Percentiles rank a stretch among this genome's conserved stretches.
Evolutionary conservation across 2,888 invertebrate species (phyloP).

Genomic region (Ischnura elegans): DNA sequence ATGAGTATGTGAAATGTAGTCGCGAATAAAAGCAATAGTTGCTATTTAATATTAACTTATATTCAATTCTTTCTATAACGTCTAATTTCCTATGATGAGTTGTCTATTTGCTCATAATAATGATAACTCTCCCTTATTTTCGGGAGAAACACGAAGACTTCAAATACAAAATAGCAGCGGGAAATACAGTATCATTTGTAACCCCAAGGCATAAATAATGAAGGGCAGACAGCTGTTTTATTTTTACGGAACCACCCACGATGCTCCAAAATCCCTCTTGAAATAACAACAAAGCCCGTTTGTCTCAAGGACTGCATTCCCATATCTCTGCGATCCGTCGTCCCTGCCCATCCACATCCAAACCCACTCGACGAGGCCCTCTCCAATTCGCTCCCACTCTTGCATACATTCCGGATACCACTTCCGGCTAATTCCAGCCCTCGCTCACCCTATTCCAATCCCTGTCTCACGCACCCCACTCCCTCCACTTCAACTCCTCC

Average conservation of each 20-base stretch:
- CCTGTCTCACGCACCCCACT: not conserved
- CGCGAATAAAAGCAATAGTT: no score
- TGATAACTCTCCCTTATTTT: no score
- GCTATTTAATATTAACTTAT: no score
- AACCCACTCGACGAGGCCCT: not conserved
- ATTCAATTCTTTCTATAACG: no score
- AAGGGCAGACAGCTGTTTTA: not conserved
- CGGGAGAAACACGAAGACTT: no score
- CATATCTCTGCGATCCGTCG: not conserved
- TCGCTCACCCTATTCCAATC: not conserved
- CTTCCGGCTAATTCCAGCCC: slow-evolving; percentile 23
- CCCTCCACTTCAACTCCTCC: not conserved
- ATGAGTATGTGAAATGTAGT: no score
- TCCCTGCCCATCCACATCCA: not conserved
- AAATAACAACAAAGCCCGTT: slow-evolving; percentile 6
- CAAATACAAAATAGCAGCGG: no score
- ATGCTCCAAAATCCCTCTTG: not conserved
- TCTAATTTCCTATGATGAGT: no score
- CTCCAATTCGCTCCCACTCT: not conserved
- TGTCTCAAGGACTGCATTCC: not conserved
- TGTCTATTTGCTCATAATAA: no score
- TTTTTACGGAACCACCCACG: not conserved
- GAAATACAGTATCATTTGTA: no score
- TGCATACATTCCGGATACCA: slow-evolving; percentile 22
- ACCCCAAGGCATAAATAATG: not conserved